Evolutionary conservation across 1,140 invertebrate genomes (phyloP).

Genomic region (Sycophila sp.): DNA sequence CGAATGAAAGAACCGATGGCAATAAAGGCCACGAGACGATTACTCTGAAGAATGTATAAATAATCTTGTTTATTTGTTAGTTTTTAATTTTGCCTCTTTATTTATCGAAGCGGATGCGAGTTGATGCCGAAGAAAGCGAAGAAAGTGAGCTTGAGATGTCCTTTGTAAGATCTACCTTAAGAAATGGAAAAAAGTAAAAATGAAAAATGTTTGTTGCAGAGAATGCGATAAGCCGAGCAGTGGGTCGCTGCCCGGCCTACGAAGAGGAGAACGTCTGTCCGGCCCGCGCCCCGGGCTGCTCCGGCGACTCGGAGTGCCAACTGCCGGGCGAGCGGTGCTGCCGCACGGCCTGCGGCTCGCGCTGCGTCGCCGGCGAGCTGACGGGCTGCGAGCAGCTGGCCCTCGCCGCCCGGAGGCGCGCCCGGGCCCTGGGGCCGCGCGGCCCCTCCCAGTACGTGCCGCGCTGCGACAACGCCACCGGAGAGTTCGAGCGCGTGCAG

Average conservation of each 20-base stretch:
- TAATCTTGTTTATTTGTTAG: too few relatives aligned
- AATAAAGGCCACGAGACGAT: too few relatives aligned
- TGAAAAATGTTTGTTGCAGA: slow-evolving; percentile 23
- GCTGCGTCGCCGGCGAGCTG: slow-evolving; percentile 57
- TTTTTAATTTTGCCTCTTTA: too few relatives aligned
- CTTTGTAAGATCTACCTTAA: too few relatives aligned
- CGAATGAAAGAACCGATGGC: too few relatives aligned
- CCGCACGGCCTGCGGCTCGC: slow-evolving; percentile 57
- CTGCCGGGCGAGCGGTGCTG: slow-evolving; percentile 58
- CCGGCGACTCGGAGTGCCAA: slow-evolving; percentile 58
- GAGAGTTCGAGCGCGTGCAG: slow-evolving; percentile 81
- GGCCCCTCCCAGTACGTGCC: slow-evolving; percentile 71
- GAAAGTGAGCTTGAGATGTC: too few relatives aligned
- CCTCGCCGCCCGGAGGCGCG: slow-evolving; percentile 71
- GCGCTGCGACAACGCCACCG: slow-evolving; percentile 73
- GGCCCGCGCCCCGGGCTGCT: slow-evolving; percentile 52
- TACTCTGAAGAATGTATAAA: too few relatives aligned
- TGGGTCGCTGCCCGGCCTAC: slow-evolving; percentile 60
- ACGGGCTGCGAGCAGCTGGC: slow-evolving; percentile 77
- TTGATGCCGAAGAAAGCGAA: too few relatives aligned
- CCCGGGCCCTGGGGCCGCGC: slow-evolving; percentile 69
- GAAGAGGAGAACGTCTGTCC: slow-evolving; percentile 61
- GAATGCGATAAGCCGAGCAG: slow-evolving; percentile 25
- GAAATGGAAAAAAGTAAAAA: too few relatives aligned
- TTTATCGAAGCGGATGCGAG: too few relatives aligned